phyloP scores from a whole-genome alignment of 2,888 invertebrate genomes.

The Pseudeuparius sepicola region DNA sequence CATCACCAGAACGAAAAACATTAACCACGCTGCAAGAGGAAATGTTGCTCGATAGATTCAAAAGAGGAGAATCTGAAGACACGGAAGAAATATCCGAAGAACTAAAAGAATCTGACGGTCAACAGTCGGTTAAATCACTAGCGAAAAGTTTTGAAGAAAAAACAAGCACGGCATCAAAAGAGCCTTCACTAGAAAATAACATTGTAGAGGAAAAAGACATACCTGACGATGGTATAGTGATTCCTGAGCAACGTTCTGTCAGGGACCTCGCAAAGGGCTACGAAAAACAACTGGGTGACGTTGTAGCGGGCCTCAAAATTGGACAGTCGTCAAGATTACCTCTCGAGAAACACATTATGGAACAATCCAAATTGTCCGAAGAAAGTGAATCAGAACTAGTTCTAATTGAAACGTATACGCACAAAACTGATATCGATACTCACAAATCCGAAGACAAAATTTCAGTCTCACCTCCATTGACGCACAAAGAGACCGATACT shows the following conservation, averaged over 20 bases:
- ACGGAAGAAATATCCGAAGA: constrained; percentile 18
- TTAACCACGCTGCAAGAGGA: constrained; percentile 25
- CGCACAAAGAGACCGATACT: constrained; percentile 30
- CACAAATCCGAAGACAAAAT: constrained; percentile 25
- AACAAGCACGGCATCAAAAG: neutral
- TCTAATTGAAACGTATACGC: constrained; percentile 22
- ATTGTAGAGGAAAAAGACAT: constrained; percentile 13
- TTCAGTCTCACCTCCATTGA: constrained; percentile 23
- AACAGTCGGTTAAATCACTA: constrained; percentile 21
- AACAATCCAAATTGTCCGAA: too few relatives aligned
- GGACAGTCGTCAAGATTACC: constrained; percentile 18
- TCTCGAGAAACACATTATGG: constrained; percentile 13
- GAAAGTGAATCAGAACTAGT: constrained; percentile 11
- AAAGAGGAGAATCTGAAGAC: constrained; percentile 22
- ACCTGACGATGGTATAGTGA: too few relatives aligned
- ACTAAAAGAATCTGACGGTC: constrained; percentile 9
- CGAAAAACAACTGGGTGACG: constrained; percentile 25
- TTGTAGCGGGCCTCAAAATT: constrained; percentile 23
- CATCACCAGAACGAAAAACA: constrained; percentile 42
- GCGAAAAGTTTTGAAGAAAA: constrained; percentile 23
- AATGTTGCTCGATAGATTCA: constrained; percentile 22
- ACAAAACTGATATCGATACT: constrained; percentile 26
- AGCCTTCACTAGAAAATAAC: constrained; percentile 7
- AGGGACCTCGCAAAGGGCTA: constrained; percentile 28
- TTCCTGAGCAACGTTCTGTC: constrained; percentile 24